phyloP scores from a whole-genome alignment of 2,113 vertebrate genomes.

The Tautogolabrus adspersus region DNA sequence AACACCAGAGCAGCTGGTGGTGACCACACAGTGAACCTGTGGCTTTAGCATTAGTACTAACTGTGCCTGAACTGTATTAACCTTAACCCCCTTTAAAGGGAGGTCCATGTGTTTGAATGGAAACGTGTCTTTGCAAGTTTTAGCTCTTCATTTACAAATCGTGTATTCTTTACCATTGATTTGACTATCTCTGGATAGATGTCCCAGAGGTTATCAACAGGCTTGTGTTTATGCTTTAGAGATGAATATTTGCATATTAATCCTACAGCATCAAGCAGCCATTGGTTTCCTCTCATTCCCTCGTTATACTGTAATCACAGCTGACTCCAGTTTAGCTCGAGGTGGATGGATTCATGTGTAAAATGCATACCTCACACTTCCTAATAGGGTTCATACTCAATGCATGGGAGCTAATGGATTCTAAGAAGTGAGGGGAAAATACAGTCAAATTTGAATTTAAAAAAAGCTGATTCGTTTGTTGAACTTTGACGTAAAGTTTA shows the following conservation, averaged over 20 bases:
- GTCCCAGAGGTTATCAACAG: not conserved
- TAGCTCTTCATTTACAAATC: not conserved
- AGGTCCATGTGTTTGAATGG: constrained; percentile 22
- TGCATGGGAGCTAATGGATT: not conserved
- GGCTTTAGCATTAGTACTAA: constrained; percentile 42
- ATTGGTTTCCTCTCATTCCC: not conserved
- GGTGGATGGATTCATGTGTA: too few relatives aligned
- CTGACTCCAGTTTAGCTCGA: too few relatives aligned
- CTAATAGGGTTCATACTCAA: not conserved
- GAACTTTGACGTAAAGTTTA: not conserved
- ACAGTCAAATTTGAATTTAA: too few relatives aligned
- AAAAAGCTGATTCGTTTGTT: too few relatives aligned
- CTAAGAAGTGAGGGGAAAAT: too few relatives aligned
- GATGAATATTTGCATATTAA: not conserved
- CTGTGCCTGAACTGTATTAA: constrained; percentile 55
- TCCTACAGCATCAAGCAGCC: not conserved
- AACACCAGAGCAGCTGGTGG: not conserved
- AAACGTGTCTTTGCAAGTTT: not conserved
- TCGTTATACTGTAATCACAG: too few relatives aligned
- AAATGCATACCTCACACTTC: too few relatives aligned
- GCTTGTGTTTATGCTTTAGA: too few relatives aligned
- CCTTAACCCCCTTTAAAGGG: constrained; percentile 39
- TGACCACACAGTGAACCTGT: constrained; percentile 15
- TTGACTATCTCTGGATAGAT: constrained; percentile 1
- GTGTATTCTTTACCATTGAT: constrained; percentile 1